Percentiles rank a stretch among this genome's conserved stretches.
Conservation (phyloP, 2,113 vertebrate genomes). For the Apaloderma vittatum region DNA sequence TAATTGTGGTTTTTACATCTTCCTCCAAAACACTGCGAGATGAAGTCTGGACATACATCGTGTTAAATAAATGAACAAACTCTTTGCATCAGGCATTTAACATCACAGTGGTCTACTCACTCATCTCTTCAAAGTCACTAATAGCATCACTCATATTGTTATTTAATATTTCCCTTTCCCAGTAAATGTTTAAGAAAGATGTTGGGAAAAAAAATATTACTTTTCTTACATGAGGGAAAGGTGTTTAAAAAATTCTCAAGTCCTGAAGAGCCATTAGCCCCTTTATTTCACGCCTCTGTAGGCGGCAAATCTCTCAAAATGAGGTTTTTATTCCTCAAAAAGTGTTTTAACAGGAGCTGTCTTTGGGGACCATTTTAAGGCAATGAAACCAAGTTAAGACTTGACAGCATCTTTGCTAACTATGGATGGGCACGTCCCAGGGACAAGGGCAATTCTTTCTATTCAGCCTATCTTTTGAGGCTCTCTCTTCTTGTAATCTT, state of each 20-base stretch:
- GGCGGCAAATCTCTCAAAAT: background rate
- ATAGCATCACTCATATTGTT: background rate
- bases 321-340: constrained; percentile 7
- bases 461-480: background rate
- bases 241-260: background rate
- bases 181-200: background rate
- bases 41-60: background rate
- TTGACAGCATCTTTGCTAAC: background rate
- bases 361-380: constrained; percentile 4
- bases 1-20: background rate
- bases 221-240: background rate
- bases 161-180: background rate
- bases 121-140: background rate
- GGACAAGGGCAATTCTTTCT: background rate
- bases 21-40: background rate
- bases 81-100: background rate
- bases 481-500: constrained; percentile 1
- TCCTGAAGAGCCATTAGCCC: background rate
- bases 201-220: background rate
- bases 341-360: background rate
- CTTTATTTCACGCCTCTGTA: background rate
- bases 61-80: background rate
- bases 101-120: background rate
- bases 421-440: background rate
- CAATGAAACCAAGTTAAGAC: background rate